Evolutionary conservation across 2,113 vertebrate species (phyloP).

Genomic region (Xenotilapia longispinis): DNA sequence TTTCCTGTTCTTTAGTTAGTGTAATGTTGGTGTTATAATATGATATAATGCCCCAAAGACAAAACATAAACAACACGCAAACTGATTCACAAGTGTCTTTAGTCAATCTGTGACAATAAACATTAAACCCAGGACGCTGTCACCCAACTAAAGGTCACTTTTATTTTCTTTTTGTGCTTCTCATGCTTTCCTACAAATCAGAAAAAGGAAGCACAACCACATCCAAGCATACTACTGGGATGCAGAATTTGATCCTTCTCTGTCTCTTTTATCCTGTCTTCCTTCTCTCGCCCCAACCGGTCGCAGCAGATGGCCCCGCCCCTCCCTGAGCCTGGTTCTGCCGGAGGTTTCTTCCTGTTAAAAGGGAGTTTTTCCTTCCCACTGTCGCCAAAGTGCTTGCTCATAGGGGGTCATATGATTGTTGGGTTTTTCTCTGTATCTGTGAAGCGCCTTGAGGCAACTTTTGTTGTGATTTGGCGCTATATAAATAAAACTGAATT

Average conservation of each 20-base stretch:
- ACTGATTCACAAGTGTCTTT: conserved; percentile 5
- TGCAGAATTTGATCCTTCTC: conserved; percentile 1
- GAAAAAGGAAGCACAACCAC: background rate
- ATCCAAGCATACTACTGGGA: background rate
- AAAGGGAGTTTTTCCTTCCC: background rate
- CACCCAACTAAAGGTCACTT: background rate
- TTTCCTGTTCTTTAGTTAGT: background rate
- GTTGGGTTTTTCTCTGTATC: fast-evolving
- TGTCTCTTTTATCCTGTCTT: background rate
- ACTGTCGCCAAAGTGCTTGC: background rate
- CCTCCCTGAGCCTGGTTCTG: background rate
- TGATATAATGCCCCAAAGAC: background rate
- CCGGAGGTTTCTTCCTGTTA: background rate
- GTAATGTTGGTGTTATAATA: background rate
- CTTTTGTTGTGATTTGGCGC: background rate
- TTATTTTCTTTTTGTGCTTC: background rate
- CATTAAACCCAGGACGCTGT: background rate
- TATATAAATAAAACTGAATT: background rate
- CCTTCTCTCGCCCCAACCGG: background rate
- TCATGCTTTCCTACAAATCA: background rate
- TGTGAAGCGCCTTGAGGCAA: fast-evolving
- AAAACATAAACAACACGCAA: background rate
- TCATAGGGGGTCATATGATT: background rate
- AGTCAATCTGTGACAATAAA: conserved; percentile 1
- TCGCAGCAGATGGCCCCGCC: background rate